Evolutionary conservation across 2,113 vertebrate species (phyloP).

Genomic region (Callopanchax toddi): DNA sequence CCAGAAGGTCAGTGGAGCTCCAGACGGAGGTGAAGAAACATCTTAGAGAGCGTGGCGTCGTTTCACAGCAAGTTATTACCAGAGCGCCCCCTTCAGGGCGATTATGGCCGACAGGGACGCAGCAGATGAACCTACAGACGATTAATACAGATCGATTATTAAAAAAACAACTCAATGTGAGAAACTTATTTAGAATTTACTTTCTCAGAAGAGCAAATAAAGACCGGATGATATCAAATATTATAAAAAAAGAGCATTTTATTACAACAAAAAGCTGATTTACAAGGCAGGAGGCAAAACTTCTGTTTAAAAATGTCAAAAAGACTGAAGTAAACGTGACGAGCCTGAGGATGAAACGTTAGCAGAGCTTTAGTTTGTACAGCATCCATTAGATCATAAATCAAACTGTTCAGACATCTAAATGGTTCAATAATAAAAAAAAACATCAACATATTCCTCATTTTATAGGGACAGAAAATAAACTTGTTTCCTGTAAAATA

Average conservation of each 20-base stretch:
- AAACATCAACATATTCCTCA: neutral
- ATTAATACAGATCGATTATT: constrained; percentile 33
- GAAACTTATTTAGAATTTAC: too few species aligned
- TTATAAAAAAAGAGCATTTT: constrained; percentile 78
- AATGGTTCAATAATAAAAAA: constrained; percentile 27
- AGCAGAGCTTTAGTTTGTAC: too few species aligned
- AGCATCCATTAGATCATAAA: neutral
- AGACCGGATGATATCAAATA: constrained; percentile 11
- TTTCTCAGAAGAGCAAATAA: constrained; percentile 3
- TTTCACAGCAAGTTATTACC: constrained; percentile 60
- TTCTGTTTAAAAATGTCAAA: constrained; percentile 71
- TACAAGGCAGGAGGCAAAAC: constrained; percentile 69
- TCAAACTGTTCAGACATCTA: constrained; percentile 8
- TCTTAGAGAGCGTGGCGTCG: constrained; percentile 41
- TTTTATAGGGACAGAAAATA: too few species aligned
- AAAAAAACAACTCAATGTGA: too few species aligned
- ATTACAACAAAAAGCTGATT: constrained; percentile 83
- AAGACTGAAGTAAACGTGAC: neutral
- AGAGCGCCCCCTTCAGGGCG: constrained; percentile 61
- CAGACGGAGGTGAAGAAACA: constrained; percentile 22
- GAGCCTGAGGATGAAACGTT: constrained; percentile 4
- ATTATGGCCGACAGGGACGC: constrained; percentile 61
- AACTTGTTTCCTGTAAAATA: neutral
- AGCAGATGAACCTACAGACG: constrained; percentile 38
- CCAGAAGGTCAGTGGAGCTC: constrained; percentile 57